Conservation (phyloP, 2,888 invertebrate genomes). For the Scrobipalpa atriplicella region DNA sequence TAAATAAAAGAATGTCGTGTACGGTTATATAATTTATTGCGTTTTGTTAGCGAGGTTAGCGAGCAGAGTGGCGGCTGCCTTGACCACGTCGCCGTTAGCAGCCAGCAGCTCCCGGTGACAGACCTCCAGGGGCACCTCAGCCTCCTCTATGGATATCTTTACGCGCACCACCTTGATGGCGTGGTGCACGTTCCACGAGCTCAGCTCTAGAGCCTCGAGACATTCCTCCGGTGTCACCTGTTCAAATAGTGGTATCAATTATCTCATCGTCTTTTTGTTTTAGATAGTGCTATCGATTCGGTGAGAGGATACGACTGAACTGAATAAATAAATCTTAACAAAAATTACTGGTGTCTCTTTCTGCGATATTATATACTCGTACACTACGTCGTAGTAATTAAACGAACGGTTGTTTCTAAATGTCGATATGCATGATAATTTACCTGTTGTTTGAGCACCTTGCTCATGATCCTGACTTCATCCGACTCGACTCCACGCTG, state of each 20-base stretch:
- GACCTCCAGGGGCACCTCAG: slow-evolving; percentile 48
- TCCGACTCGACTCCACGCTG: slow-evolving; percentile 94
- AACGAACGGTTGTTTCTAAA: too few species aligned
- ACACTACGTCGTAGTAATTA: too few species aligned
- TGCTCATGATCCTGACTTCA: slow-evolving; percentile 95
- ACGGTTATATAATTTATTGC: slow-evolving; percentile 29
- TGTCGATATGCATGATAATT: not conserved
- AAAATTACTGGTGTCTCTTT: too few species aligned
- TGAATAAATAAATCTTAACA: too few species aligned
- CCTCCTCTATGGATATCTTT: slow-evolving; percentile 48
- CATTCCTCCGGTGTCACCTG: slow-evolving; percentile 90
- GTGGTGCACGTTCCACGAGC: slow-evolving; percentile 94
- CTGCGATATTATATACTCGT: too few species aligned
- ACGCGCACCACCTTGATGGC: slow-evolving; percentile 92
- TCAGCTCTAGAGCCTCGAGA: slow-evolving; percentile 89
- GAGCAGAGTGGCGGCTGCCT: slow-evolving; percentile 84
- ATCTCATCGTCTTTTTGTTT: not conserved
- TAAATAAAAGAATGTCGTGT: too few species aligned
- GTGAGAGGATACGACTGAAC: too few species aligned
- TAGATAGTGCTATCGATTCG: not conserved
- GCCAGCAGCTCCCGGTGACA: slow-evolving; percentile 82
- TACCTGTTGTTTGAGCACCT: slow-evolving; percentile 90
- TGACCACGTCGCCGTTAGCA: slow-evolving; percentile 85
- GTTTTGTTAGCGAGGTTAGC: slow-evolving; percentile 38
- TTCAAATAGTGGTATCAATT: not conserved